Percentiles rank a stretch among this genome's conserved stretches.
Conservation (phyloP, 1,140 invertebrate species). For the Bombus vancouverensis region DNA sequence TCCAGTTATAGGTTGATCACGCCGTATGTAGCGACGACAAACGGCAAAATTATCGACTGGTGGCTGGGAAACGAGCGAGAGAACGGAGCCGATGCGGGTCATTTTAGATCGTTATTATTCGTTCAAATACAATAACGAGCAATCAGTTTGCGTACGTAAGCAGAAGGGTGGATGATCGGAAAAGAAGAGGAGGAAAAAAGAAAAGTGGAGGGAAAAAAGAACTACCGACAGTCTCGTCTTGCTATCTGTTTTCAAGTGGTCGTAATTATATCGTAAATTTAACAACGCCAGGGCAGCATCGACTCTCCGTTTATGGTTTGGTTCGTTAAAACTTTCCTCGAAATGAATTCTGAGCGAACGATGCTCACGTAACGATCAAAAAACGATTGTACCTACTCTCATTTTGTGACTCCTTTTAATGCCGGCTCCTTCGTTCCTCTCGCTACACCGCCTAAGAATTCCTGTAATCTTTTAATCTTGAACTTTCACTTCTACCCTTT, state of each 20-base stretch:
- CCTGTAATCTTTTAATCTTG: slow-evolving; percentile 24
- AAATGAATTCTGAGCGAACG: slow-evolving; percentile 32
- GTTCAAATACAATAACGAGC: not conserved
- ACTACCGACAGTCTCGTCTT: not conserved
- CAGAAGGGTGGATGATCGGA: not conserved
- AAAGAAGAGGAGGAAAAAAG: not conserved
- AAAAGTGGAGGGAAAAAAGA: not conserved
- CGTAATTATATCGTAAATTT: slow-evolving; percentile 32
- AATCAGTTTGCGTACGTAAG: not conserved
- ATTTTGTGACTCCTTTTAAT: slow-evolving; percentile 19
- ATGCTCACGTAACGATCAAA: slow-evolving; percentile 16
- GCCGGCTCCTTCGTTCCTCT: not conserved
- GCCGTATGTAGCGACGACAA: not conserved
- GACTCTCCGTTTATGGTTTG: slow-evolving; percentile 9
- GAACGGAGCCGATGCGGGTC: not conserved
- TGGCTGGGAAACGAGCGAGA: too few relatives aligned
- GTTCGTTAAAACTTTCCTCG: slow-evolving; percentile 40
- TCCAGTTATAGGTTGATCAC: too few relatives aligned
- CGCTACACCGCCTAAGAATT: not conserved
- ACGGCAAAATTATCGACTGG: not conserved
- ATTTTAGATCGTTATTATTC: slow-evolving; percentile 8
- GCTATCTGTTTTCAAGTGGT: not conserved
- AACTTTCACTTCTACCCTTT: slow-evolving; percentile 10
- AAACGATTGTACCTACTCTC: slow-evolving; percentile 3
- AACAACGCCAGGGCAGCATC: not conserved